A percentile compares a stretch with the other conserved stretches of the same genome.
These are phyloP conservation scores for Cydia fagiglandana DNA, from an alignment of 1,140 invertebrate species.

Conservation along the genomic window DNA sequence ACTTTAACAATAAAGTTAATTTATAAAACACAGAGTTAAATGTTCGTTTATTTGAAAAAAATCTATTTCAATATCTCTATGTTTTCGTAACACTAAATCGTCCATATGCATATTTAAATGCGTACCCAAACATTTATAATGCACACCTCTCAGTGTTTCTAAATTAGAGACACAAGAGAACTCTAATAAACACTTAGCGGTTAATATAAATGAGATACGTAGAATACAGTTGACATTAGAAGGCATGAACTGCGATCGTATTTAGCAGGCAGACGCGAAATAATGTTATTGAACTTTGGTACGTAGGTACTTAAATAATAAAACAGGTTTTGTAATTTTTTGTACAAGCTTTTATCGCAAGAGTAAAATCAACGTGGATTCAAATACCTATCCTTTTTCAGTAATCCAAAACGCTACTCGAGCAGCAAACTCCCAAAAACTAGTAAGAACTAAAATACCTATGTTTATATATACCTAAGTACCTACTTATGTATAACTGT, in stretches of 20 bases:
- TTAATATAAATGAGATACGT: background rate
- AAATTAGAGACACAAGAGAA: background rate
- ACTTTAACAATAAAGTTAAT: too few species aligned
- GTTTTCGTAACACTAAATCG: background rate
- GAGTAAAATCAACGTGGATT: too few species aligned
- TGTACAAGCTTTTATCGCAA: too few species aligned
- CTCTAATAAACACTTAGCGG: background rate
- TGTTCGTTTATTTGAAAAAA: too few species aligned
- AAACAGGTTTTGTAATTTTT: background rate
- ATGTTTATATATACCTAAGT: too few species aligned
- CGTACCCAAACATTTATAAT: slow-evolving; percentile 8
- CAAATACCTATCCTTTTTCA: too few species aligned
- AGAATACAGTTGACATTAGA: background rate
- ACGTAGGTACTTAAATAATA: background rate
- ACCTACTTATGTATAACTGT: too few species aligned
- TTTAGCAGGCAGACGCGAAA: background rate
- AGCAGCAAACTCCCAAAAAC: too few species aligned
- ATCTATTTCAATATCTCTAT: too few species aligned
- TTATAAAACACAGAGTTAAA: too few species aligned
- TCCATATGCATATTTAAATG: background rate
- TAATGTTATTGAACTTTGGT: background rate
- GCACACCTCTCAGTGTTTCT: background rate
- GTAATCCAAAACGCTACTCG: too few species aligned
- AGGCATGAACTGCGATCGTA: background rate
- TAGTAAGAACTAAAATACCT: too few species aligned